Conservation (phyloP, 2,888 invertebrate genomes). For the Leptopterna dolabrata region DNA sequence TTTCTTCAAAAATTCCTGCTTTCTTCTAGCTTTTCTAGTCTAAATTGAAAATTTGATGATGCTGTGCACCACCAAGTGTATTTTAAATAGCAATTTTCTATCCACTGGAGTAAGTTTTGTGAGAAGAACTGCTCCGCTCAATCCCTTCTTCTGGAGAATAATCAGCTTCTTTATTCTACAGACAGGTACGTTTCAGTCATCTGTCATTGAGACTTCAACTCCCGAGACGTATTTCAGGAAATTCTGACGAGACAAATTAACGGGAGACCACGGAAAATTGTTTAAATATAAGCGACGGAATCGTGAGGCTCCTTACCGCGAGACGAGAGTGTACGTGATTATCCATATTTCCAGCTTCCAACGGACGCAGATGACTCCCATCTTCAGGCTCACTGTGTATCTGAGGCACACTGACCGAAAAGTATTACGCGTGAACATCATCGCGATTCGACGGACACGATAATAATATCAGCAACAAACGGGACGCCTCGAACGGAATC, state of each 20-base stretch:
- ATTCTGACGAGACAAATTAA: neutral
- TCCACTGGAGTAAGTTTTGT: too few species aligned
- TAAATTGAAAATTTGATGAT: too few species aligned
- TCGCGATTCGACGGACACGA: neutral
- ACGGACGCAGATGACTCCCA: slow-evolving; percentile 19
- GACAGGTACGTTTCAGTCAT: neutral
- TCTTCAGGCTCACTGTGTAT: neutral
- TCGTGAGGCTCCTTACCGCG: neutral
- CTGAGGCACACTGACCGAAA: slow-evolving; percentile 29
- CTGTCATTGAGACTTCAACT: neutral
- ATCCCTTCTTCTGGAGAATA: too few species aligned
- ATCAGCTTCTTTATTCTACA: too few species aligned
- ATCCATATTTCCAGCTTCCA: slow-evolving; percentile 28
- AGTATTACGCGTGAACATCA: slow-evolving; percentile 25
- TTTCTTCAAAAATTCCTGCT: too few species aligned
- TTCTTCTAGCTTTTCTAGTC: too few species aligned
- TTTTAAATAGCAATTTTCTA: too few species aligned
- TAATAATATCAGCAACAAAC: neutral
- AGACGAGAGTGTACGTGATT: neutral
- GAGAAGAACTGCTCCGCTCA: too few species aligned
- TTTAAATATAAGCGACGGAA: neutral
- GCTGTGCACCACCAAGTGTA: too few species aligned
- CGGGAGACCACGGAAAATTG: neutral
- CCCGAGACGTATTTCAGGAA: neutral
- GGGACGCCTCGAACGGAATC: neutral